Conservation (phyloP, 2,888 invertebrate species). For the Oscheius sp. region DNA sequence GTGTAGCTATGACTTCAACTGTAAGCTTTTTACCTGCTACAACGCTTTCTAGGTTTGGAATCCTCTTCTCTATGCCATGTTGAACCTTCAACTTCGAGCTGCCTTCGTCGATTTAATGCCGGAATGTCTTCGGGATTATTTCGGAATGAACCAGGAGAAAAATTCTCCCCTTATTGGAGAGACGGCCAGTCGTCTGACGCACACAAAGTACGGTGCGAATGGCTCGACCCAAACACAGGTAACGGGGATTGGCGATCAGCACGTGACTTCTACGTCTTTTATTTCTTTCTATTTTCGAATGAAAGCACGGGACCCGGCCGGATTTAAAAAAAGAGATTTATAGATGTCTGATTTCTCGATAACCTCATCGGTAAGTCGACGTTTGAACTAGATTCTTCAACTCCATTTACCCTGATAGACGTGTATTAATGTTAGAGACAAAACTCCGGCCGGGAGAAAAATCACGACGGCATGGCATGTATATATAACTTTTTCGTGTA, state of each 20-base stretch:
- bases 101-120: conserved; percentile 68
- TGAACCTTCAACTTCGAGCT: conserved; percentile 67
- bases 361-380: conserved; percentile 5
- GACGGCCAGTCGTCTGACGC: conserved; percentile 1
- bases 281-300: not conserved
- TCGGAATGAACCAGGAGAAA: conserved; percentile 22
- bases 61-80: conserved; percentile 65
- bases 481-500: no score
- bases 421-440: not conserved
- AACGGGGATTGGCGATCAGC: conserved; percentile 14
- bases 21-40: conserved; percentile 33
- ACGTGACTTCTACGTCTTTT: conserved; percentile 12
- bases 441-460: conserved; percentile 4
- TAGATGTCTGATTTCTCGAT: conserved; percentile 18
- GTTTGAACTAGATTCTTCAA: no score
- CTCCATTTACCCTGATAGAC: no score
- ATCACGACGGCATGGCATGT: conserved; percentile 6
- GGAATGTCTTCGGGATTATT: conserved; percentile 38
- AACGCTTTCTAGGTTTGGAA: conserved; percentile 62
- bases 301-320: not conserved
- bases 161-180: conserved; percentile 17
- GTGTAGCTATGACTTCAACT: conserved; percentile 69
- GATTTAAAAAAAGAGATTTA: not conserved
- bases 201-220: conserved; percentile 30
- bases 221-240: conserved; percentile 28